These are phyloP conservation scores for Globodera rostochiensis DNA, from an alignment of 1,140 invertebrate species.

Conservation along the genomic window DNA sequence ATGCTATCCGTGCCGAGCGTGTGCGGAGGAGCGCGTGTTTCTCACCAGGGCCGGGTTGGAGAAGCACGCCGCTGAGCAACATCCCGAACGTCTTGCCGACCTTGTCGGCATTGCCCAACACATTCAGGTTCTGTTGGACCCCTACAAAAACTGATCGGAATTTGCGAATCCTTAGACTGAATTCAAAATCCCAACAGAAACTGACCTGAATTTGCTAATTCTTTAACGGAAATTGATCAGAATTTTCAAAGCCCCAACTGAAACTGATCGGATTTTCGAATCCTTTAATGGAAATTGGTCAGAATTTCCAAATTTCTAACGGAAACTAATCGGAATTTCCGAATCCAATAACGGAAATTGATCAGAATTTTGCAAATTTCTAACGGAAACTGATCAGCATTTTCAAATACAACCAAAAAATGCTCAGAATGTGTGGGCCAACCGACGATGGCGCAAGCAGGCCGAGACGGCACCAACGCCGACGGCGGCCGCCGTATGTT, in stretches of 20 bases:
- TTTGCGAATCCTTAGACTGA: too few relatives aligned
- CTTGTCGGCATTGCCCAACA: neutral
- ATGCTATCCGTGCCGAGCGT: neutral
- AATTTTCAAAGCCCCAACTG: neutral
- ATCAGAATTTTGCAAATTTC: too few relatives aligned
- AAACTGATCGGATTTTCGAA: neutral
- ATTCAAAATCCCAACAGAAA: neutral
- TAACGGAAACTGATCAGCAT: too few relatives aligned
- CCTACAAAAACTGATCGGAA: neutral
- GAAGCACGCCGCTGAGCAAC: slow-evolving; percentile 1
- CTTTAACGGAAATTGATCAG: neutral
- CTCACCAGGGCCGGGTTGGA: slow-evolving; percentile 2
- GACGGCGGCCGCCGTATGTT: too few relatives aligned
- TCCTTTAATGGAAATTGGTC: neutral
- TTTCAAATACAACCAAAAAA: too few relatives aligned
- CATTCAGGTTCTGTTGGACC: neutral
- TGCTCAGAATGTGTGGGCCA: neutral
- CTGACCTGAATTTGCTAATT: neutral
- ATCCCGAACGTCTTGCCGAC: neutral
- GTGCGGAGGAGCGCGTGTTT: slow-evolving; percentile 6
- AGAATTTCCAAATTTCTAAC: too few relatives aligned
- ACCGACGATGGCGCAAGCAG: neutral
- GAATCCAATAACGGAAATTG: too few relatives aligned
- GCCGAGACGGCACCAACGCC: neutral
- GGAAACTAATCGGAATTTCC: too few relatives aligned